Conservation (phyloP, 2,888 invertebrate species). For the Poecilobothrus nobilitatus region DNA sequence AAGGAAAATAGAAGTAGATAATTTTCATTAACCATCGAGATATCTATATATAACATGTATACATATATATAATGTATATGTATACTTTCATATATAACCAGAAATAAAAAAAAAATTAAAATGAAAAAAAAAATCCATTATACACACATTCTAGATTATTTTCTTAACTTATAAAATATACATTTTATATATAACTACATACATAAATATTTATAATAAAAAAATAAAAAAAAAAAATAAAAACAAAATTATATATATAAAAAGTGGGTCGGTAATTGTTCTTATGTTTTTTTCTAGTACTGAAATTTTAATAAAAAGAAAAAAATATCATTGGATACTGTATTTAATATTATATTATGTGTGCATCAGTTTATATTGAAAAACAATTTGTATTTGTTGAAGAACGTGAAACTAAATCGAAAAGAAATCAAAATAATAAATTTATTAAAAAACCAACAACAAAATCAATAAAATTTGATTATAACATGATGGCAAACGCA, state of each 20-base stretch:
- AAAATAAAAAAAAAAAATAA: background rate
- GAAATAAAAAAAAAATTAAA: no score
- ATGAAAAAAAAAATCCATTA: background rate
- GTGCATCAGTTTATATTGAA: conserved; percentile 4
- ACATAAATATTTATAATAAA: no score
- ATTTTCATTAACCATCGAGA: background rate
- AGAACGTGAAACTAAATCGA: background rate
- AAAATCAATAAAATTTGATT: background rate
- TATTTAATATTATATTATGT: background rate
- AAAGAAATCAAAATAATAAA: background rate
- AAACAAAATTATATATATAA: background rate
- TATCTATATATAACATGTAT: background rate
- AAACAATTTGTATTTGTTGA: conserved; percentile 6
- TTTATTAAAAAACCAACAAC: background rate
- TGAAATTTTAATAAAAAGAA: background rate
- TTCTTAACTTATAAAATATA: background rate
- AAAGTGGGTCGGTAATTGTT: conserved; percentile 6
- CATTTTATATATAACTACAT: background rate
- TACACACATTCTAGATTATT: conserved; percentile 4
- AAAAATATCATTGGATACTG: conserved; percentile 6
- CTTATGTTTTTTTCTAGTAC: conserved; percentile 6
- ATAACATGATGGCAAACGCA: conserved; percentile 21
- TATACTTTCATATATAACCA: background rate
- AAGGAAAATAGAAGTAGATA: background rate
- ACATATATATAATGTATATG: background rate